phyloP scores from a whole-genome alignment of 2,888 invertebrate species.

The Aquatica leii region DNA sequence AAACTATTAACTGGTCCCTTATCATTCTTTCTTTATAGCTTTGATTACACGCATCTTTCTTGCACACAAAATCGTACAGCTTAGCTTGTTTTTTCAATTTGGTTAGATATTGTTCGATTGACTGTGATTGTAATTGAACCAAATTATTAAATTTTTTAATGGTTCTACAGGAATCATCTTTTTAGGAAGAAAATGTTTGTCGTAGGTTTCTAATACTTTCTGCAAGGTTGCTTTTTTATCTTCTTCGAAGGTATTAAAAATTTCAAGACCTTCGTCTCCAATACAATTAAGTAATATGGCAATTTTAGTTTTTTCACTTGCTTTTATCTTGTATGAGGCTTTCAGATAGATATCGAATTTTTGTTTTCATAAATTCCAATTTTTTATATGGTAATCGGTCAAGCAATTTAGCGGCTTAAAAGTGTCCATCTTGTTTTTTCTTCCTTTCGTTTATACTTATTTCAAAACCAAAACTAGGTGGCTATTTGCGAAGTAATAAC shows the following conservation, averaged over 20 bases:
- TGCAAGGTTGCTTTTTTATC: conserved; percentile 14
- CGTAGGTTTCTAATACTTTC: conserved; percentile 30
- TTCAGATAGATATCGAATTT: conserved; percentile 40
- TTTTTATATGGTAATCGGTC: not conserved
- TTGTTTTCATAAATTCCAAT: conserved; percentile 42
- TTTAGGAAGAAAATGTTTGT: conserved; percentile 39
- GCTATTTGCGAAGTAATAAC: too few relatives aligned
- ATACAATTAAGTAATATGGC: conserved; percentile 41
- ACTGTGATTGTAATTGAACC: not conserved
- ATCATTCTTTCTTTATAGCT: conserved; percentile 15
- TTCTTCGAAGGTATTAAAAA: conserved; percentile 37
- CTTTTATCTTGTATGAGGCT: conserved; percentile 39
- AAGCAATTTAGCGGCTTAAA: not conserved
- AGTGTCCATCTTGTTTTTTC: not conserved
- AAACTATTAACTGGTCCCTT: conserved; percentile 24
- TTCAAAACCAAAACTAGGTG: too few relatives aligned
- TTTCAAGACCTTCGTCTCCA: conserved; percentile 41
- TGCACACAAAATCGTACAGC: conserved; percentile 8
- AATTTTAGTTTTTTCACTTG: conserved; percentile 32
- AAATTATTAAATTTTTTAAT: conserved; percentile 7
- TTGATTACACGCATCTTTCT: not conserved
- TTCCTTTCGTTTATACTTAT: not conserved
- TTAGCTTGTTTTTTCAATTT: conserved; percentile 15
- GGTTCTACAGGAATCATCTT: conserved; percentile 37
- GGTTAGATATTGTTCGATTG: not conserved